Conservation (phyloP, 2,797 vertebrate species). For the Microhierax caerulescens region DNA sequence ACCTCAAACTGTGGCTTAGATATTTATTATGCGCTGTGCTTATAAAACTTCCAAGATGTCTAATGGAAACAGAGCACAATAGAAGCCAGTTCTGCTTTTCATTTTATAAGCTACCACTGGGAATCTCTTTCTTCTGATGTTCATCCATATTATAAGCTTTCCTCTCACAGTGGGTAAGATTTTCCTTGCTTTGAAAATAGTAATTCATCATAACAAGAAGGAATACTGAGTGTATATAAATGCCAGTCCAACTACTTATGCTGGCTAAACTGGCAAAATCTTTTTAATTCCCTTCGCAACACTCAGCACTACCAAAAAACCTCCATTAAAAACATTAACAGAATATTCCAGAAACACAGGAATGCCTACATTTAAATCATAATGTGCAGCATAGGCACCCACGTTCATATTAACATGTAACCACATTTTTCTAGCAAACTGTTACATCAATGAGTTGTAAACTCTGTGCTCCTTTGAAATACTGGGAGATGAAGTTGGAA, state of each 20-base stretch:
- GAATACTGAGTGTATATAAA: constrained; percentile 2
- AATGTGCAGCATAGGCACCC: background rate
- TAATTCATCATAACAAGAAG: constrained; percentile 24
- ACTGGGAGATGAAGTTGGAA: background rate
- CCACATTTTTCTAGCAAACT: background rate
- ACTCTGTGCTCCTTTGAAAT: background rate
- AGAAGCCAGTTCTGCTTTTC: constrained; percentile 59
- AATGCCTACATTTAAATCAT: background rate
- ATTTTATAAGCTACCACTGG: constrained; percentile 58
- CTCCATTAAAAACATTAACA: background rate
- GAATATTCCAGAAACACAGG: background rate
- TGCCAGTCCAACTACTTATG: background rate
- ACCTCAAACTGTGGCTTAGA: constrained; percentile 12
- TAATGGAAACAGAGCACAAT: constrained; percentile 55
- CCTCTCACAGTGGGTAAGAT: constrained; percentile 44
- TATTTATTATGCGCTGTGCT: constrained; percentile 38
- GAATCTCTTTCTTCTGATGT: constrained; percentile 61
- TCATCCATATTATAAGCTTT: constrained; percentile 54
- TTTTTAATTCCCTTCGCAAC: background rate
- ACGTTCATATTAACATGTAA: background rate
- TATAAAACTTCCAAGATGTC: constrained; percentile 52
- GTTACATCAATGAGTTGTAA: background rate
- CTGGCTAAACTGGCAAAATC: background rate
- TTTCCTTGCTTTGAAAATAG: constrained; percentile 52
- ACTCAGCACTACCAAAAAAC: constrained; percentile 5